A percentile compares a stretch with the other conserved stretches of the same genome.
Evolutionary conservation across 2,797 vertebrate species (phyloP).

Genomic region (Ctenopoma multispine): DNA sequence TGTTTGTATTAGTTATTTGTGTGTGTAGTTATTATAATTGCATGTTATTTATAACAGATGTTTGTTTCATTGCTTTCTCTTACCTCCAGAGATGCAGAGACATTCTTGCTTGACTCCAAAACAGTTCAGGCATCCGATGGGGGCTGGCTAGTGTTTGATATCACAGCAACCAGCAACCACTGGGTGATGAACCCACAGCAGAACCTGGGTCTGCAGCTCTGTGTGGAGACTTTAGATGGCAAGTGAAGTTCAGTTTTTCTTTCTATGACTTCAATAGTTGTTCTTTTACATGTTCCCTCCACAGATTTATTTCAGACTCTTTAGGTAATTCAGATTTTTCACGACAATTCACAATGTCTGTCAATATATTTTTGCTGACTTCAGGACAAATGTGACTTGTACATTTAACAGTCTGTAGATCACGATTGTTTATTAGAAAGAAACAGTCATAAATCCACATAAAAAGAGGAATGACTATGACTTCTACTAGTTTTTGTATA

Average conservation of each 20-base stretch:
- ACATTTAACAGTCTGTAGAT: constrained; percentile 6
- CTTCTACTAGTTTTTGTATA: constrained; percentile 17
- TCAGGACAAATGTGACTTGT: constrained; percentile 14
- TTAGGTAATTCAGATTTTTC: constrained; percentile 16
- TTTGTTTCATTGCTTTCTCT: constrained; percentile 19
- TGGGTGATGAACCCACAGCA: constrained; percentile 98
- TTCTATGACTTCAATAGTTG: background rate
- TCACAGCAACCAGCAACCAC: constrained; percentile 98
- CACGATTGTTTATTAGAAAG: constrained; percentile 9
- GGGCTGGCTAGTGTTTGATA: constrained; percentile 98
- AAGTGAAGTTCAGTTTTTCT: constrained; percentile 72
- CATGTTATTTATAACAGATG: constrained; percentile 5
- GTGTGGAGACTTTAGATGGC: constrained; percentile 93
- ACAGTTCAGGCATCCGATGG: constrained; percentile 92
- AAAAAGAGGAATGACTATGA: constrained; percentile 12
- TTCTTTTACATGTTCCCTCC: background rate
- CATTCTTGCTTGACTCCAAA: constrained; percentile 94
- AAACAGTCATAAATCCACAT: constrained; percentile 17
- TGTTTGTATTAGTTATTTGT: background rate
- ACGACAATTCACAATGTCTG: constrained; percentile 5
- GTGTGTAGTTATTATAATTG: constrained; percentile 3
- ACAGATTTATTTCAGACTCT: constrained; percentile 18
- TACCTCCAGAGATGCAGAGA: constrained; percentile 92
- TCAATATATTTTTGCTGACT: constrained; percentile 18
- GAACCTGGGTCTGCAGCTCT: constrained; percentile 97